phyloP scores from a whole-genome alignment of 2,797 vertebrate genomes.

The Myotis daubentonii region DNA sequence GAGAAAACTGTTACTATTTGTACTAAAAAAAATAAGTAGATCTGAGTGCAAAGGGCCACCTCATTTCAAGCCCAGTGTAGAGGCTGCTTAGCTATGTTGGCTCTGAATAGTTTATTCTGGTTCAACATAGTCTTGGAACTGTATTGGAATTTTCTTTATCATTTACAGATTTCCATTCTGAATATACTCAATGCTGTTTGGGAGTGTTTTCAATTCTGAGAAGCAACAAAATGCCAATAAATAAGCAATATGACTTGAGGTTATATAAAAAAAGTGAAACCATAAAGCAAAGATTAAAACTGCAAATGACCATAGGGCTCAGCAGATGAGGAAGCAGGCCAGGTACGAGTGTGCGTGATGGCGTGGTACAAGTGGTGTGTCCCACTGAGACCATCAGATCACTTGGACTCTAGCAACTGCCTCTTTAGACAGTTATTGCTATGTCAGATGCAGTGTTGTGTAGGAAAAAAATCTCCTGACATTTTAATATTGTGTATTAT shows the following conservation, averaged over 20 bases:
- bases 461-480: neutral
- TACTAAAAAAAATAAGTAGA: neutral
- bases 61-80: neutral
- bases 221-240: neutral
- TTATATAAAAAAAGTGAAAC: neutral
- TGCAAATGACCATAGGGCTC: neutral
- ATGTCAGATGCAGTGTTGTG: neutral
- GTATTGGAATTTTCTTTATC: conserved; percentile 21
- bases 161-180: neutral
- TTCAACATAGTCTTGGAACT: neutral
- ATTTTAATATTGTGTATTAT: neutral
- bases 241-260: neutral
- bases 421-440: neutral
- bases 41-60: neutral
- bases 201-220: conserved; percentile 37
- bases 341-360: neutral
- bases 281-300: neutral
- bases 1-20: neutral
- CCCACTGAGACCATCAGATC: neutral
- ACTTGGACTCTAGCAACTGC: neutral
- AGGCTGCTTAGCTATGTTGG: neutral
- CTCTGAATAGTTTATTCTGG: neutral
- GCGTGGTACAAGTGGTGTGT: rapidly evolving
- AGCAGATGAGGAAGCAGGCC: neutral
- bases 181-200: neutral